Base-by-base conservation (phyloP, 2,113 vertebrate genomes). In the Theristicus caerulescens region DNA sequence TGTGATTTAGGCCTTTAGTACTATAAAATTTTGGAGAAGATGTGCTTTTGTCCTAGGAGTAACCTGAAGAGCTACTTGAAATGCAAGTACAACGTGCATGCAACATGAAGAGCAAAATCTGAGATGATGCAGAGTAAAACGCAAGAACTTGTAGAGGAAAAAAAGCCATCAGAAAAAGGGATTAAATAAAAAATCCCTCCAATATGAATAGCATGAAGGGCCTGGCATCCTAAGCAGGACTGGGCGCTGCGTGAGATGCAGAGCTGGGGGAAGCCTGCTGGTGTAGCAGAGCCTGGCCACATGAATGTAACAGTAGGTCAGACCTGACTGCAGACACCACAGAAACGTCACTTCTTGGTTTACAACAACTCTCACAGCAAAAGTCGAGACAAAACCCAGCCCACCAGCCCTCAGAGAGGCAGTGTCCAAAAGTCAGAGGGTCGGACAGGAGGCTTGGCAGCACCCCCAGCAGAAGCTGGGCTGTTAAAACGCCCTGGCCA, bases 81-180 rank as follows among this genome's bases (percentile, higher is more conserved):
- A 71, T 11, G 3, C 1, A 79, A 25, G 16, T 21, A 16, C 74
- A 32, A 24, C 1, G 11, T 2, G 12, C 72, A 31, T 11, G 32
- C n/a, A n/a, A 6, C 0, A 3, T 6, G 20, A 55, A 77, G 47
- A 67, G 34, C 1, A 7, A 54, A 52, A 42, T 17, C 38, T 34
- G 29, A 76, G 51, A 4, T 10, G 66, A n/a, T 0, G 16, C 6
- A 15, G 42, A 59, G 7, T 57, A 34, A 59, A 69, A 57, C 13
- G 5, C 0, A 2, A 16, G 14, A 49, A 67, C 6, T 1, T 42
- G 18, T 1, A 64, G n/a, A 55, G 57, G 47, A 15, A 84, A 47
- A 62, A 46, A n/a, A 52, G 10, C 2, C 46, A 44, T 25, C 36
- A 65, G 64, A 32, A 83, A 64, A 80, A 32, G 32, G 10, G 55